Base-by-base conservation (phyloP, 2,888 invertebrate species). In the Cataglyphis albicans region DNA sequence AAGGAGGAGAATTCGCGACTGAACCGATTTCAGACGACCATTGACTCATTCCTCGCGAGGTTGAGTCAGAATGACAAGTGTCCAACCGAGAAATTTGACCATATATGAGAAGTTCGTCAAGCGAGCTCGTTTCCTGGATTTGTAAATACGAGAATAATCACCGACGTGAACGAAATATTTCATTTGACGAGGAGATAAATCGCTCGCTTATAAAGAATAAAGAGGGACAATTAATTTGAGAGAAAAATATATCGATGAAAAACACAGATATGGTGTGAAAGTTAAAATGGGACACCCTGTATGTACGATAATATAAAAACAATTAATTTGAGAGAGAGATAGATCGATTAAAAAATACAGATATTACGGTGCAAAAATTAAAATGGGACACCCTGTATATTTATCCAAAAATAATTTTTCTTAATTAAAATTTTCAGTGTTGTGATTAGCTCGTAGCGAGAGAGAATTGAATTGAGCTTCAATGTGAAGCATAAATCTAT, bases 401-500 rank as follows among this genome's bases (percentile, higher is more conserved):
- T 32, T 32, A 21, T 67, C 5, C 6, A 67, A 25, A 18, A 10
- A n/a, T 64, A 18, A 70, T 32, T 59, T 78, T 59, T 78, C 18
- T 29, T n/a, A 68, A n/a, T 0, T 32, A 32, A 3, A 32, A 59
- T 78, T 78, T 44, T 70, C 59, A 44, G 12, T 25, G 6, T 32
- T 25, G 32, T 18, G 61, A 78, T 70, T 35, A 59, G 44, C 35
- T 59, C 44, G 35, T 44, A 48, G 32, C 57, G 70, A 70, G 44
- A 32, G 44, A 70, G 32, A 78, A 70, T 68, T 59, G 41, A 67
- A 67, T 55, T 29, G 41, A 44, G 15, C 21, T 4, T 44, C 44
- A 59, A 68, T 59, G 68, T 44, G 44, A 80, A 59, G 78, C 59
- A 61, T 70, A 80, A 78, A 61, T 80, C 59, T 80, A 21, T 44